Percentiles rank a stretch among this genome's conserved stretches.
Evolutionary conservation across 2,888 invertebrate species (phyloP).

Genomic region (Cecidostiba fungosa): DNA sequence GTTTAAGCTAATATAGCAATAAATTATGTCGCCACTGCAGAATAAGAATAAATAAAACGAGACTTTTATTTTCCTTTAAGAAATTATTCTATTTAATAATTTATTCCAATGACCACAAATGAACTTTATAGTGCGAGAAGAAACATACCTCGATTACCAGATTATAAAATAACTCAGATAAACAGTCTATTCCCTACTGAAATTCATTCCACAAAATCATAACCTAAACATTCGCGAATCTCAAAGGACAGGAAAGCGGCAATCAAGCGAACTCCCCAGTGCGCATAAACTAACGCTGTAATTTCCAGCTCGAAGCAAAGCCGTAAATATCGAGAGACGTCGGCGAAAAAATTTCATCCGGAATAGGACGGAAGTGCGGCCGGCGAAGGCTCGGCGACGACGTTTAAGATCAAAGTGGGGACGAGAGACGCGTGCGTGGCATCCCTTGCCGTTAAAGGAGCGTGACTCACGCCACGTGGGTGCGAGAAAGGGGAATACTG

Average conservation of each 20-base stretch:
- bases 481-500: constrained; percentile 21
- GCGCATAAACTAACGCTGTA: not conserved
- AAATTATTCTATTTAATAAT: too few relatives aligned
- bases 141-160: too few relatives aligned
- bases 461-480: constrained; percentile 52
- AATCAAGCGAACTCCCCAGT: not conserved
- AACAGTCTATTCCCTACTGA: too few relatives aligned
- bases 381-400: not conserved
- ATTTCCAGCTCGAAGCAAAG: not conserved
- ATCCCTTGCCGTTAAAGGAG: constrained; percentile 47
- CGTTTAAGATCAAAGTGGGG: constrained; percentile 40
- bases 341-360: constrained; percentile 21
- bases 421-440: not conserved
- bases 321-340: constrained; percentile 24
- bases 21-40: too few relatives aligned
- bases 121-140: too few relatives aligned
- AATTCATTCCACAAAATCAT: too few relatives aligned
- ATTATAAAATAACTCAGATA: too few relatives aligned
- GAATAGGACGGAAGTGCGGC: constrained; percentile 25
- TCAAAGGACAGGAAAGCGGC: constrained; percentile 2
- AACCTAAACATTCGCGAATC: not conserved
- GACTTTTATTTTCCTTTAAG: too few relatives aligned
- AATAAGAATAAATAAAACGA: too few relatives aligned
- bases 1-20: too few relatives aligned
- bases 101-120: too few relatives aligned